Evolutionary conservation across 2,113 vertebrate species (phyloP), one percentile per base, ranked within the genome.

Genomic region (Percina caprodes): DNA sequence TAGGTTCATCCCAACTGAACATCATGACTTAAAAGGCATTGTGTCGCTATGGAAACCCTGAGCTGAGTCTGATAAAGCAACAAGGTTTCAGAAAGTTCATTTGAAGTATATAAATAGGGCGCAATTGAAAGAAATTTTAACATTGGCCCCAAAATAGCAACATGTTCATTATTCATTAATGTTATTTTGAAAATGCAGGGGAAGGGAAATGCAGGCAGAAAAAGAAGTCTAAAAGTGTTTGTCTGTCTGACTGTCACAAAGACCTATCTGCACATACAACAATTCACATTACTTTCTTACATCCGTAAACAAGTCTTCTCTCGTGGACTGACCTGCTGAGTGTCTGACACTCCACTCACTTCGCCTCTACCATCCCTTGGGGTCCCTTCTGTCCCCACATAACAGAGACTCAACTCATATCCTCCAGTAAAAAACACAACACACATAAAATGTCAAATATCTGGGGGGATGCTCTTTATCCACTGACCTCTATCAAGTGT

Each of bases 21-120:
- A 58, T 61, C 78, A 66, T 67, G 66, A 60, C 46, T 66, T 26
- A 45, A 74, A 60, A 77, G 79, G 54, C 59, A 26, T 80, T 70
- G 81, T 81, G 93, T 93, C 89, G 58, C 93, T 89, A 93, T 94
- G 88, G 91, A 90, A 93, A 94, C 91, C 66, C 49, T 24, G 45
- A 81, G 83, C 79, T 49, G 46, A 74, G 71, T 79, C 59, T 58
- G 61, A 76, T 30, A 21, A 59, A 74, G 76, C 75, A 69, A 69
- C 74, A 74, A 72, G 80, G 74, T 79, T 85, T 75, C 15, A 45
- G 33, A 67, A 68, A 89, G 72, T 92, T 87, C 89, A 80, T 86
- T 89, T 89, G 70, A 88, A 82, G 77, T 90, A 88, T 85, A 88
- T 86, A 91, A 93, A 93, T 88, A 92, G 90, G 79, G 42, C 10